A percentile compares a stretch with the other conserved stretches of the same genome.
phyloP scores from a whole-genome alignment of 64 coral and sea anemone genomes.

The Dendronephthya gigantea region DNA sequence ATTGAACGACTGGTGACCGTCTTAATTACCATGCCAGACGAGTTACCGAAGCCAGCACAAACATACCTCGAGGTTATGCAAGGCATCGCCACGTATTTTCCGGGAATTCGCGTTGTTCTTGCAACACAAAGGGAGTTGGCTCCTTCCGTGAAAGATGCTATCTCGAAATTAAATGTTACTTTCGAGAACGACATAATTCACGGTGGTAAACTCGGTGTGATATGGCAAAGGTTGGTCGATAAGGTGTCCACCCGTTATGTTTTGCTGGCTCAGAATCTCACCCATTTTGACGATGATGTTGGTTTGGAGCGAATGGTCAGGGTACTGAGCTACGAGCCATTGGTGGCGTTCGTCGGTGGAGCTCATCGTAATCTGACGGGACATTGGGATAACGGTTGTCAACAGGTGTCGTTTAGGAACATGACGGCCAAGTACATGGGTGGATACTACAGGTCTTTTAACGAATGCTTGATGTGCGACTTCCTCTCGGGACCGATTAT shows the following conservation, averaged over 20 bases:
- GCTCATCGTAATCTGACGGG: slow-evolving; percentile 46
- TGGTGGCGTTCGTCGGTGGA: slow-evolving; percentile 48
- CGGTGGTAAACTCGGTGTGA: background rate
- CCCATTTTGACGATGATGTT: slow-evolving; percentile 41
- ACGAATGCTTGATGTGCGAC: slow-evolving; percentile 76
- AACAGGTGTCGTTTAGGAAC: slow-evolving; percentile 53
- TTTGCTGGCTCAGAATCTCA: slow-evolving; percentile 41
- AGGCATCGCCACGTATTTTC: slow-evolving; percentile 39
- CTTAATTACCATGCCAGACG: slow-evolving; percentile 15
- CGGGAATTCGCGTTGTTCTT: slow-evolving; percentile 36
- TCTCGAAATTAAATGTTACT: background rate
- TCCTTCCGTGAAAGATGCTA: background rate
- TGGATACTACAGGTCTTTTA: slow-evolving; percentile 35
- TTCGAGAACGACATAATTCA: background rate
- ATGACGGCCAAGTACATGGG: slow-evolving; percentile 37
- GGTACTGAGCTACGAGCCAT: slow-evolving; percentile 43
- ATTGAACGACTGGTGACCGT: slow-evolving; percentile 51
- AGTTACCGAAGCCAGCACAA: background rate
- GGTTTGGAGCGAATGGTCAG: slow-evolving; percentile 59
- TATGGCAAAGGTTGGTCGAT: slow-evolving; percentile 42
- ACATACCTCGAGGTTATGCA: slow-evolving; percentile 17
- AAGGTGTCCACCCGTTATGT: slow-evolving; percentile 61
- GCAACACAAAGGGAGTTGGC: slow-evolving; percentile 6
- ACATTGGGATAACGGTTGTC: slow-evolving; percentile 68
- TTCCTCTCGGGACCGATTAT: slow-evolving; percentile 54